Evolutionary conservation across 53 echinoderm and acorn worm species (phyloP).

Genomic region (Glandiceps talaboti): DNA sequence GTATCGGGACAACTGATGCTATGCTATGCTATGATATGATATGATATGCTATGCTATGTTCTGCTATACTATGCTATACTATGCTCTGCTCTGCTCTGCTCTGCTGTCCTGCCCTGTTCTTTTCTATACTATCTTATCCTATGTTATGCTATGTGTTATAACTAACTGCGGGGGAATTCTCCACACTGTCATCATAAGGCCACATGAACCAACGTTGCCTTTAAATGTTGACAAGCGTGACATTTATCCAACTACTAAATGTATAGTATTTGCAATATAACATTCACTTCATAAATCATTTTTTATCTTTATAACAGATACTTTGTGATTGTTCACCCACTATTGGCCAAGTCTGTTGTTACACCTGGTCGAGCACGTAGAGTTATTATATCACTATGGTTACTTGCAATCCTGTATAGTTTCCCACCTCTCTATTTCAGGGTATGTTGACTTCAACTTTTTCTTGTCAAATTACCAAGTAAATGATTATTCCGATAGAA

Average conservation of each 20-base stretch:
- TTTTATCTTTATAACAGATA: conserved; percentile 38
- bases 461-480: no score
- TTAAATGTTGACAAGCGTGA: background rate
- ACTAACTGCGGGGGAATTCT: no score
- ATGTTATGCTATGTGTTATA: no score
- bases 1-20: no score
- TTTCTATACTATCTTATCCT: no score
- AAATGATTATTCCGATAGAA: no score
- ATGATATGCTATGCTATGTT: no score
- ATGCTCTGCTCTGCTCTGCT: no score
- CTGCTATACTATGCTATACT: no score
- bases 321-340: conserved; percentile 66
- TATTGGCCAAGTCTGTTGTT: conserved; percentile 50
- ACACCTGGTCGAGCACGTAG: conserved; percentile 43
- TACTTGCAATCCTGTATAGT: conserved; percentile 18
- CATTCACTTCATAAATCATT: background rate
- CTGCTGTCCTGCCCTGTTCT: no score
- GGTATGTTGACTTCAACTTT: conserved; percentile 30
- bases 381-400: conserved; percentile 31
- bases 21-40: no score
- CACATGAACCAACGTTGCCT: background rate
- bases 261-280: background rate
- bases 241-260: background rate
- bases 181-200: no score
- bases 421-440: conserved; percentile 35